Conservation (phyloP, 2,888 invertebrate genomes). For the Synanthedon tipuliformis region DNA sequence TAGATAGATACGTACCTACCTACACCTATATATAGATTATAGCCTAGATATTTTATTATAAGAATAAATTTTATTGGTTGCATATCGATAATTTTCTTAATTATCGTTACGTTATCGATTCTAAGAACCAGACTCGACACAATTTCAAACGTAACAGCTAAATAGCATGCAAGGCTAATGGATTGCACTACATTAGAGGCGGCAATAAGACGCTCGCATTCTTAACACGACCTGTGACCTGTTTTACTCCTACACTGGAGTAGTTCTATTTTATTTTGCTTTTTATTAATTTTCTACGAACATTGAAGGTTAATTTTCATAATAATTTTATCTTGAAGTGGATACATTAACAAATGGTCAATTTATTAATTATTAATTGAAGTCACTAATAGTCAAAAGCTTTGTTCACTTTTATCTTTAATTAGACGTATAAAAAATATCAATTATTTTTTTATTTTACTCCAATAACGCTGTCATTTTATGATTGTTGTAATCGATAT, state of each 20-base stretch:
- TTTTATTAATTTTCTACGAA: no score
- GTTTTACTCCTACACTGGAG: slow-evolving; percentile 12
- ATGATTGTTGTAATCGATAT: no score
- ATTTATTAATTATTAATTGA: no score
- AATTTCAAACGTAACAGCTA: slow-evolving; percentile 31
- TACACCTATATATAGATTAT: neutral
- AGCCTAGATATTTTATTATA: neutral
- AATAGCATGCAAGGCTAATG: slow-evolving; percentile 59
- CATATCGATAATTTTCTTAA: slow-evolving; percentile 1
- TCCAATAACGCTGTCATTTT: no score
- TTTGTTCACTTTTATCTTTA: no score
- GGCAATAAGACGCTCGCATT: slow-evolving; percentile 53
- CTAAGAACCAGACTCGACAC: slow-evolving; percentile 14
- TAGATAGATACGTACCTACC: no score
- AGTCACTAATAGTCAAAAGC: no score
- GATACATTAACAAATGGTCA: no score
- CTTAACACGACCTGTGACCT: slow-evolving; percentile 33
- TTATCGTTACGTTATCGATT: neutral
- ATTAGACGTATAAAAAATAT: no score
- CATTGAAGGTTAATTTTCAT: no score
- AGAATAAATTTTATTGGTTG: neutral
- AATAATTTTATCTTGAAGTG: no score
- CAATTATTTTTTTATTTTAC: no score
- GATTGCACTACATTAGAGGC: slow-evolving; percentile 41
- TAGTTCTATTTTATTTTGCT: neutral